phyloP scores from a whole-genome alignment of 2,113 vertebrate species.

The Herpailurus yagouaroundi region DNA sequence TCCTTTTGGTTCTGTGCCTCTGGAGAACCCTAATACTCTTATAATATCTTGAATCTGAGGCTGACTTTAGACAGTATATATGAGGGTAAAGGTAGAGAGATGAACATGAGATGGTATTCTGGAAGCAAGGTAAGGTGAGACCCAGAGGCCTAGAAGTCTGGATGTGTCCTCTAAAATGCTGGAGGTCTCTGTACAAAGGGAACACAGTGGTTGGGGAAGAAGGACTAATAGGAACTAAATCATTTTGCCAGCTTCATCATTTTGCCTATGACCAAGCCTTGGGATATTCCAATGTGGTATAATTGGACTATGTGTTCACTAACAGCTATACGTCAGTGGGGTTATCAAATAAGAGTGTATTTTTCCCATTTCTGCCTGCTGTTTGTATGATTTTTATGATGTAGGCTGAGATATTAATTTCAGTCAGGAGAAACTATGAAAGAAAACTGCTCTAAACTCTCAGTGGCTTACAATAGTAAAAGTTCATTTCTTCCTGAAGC shows the following conservation, averaged over 20 bases:
- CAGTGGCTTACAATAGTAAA: background rate
- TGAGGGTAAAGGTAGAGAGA: background rate
- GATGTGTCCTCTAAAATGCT: too few relatives aligned
- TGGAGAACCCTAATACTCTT: background rate
- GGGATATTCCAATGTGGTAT: background rate
- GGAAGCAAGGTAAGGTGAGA: background rate
- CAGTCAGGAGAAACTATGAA: background rate
- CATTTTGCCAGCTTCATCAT: background rate
- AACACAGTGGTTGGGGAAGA: background rate
- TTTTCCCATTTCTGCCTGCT: background rate
- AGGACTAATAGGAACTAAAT: background rate
- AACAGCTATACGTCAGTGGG: background rate
- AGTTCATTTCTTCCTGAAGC: background rate
- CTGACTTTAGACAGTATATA: background rate
- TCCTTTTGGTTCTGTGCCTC: background rate
- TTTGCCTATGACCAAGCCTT: background rate
- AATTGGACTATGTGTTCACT: background rate
- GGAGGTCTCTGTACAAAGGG: background rate
- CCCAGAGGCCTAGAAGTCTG: background rate
- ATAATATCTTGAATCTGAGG: background rate
- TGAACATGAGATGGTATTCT: background rate
- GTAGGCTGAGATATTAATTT: background rate
- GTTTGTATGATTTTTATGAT: background rate
- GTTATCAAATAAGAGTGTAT: background rate
- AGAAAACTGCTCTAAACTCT: slow-evolving; percentile 4